These are phyloP conservation scores for Aethes cnicana DNA, from an alignment of 2,888 invertebrate genomes.

Conservation along the genomic window DNA sequence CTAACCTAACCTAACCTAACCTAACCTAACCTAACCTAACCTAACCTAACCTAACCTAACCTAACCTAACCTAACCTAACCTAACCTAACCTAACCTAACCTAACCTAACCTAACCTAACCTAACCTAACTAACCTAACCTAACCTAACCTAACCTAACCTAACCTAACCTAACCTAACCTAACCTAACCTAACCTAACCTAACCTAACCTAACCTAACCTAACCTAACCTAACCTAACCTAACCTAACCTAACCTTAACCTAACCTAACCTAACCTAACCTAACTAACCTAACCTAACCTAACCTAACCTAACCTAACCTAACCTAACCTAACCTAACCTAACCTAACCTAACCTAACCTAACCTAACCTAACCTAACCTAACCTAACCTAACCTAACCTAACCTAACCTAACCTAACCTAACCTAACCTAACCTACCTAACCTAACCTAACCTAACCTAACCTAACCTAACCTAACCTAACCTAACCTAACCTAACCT, in stretches of 20 bases:
- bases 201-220: background rate
- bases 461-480: slow-evolving; percentile 8
- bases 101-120: slow-evolving; percentile 5
- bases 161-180: slow-evolving; percentile 6
- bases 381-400: slow-evolving; percentile 8
- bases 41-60: slow-evolving; percentile 1
- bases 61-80: slow-evolving; percentile 7
- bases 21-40: background rate
- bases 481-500: slow-evolving; percentile 8
- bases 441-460: slow-evolving; percentile 8
- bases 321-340: slow-evolving; percentile 8
- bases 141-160: slow-evolving; percentile 9
- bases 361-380: slow-evolving; percentile 8
- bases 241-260: slow-evolving; percentile 30
- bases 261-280: slow-evolving; percentile 21
- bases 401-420: slow-evolving; percentile 7
- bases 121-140: slow-evolving; percentile 1
- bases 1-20: background rate
- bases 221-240: background rate
- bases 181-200: background rate
- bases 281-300: slow-evolving; percentile 24
- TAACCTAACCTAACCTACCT: background rate
- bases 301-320: slow-evolving; percentile 8
- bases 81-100: slow-evolving; percentile 2
- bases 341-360: slow-evolving; percentile 8